Conservation (phyloP, 1,140 invertebrate species). For the Chelonus insularis region DNA sequence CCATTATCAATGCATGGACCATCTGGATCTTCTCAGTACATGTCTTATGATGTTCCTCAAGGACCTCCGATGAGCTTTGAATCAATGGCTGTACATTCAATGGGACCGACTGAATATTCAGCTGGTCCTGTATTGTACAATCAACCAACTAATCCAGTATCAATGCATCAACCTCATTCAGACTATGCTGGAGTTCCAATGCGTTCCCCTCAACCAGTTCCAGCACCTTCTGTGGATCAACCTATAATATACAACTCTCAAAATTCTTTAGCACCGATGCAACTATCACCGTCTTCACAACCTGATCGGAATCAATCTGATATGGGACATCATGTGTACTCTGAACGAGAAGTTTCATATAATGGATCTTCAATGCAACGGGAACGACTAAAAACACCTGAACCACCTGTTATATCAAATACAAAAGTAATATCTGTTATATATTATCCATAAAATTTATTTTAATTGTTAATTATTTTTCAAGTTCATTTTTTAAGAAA, state of each 20-base stretch:
- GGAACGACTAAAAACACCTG: conserved; percentile 55
- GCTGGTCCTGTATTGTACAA: conserved; percentile 45
- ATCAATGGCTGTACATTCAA: conserved; percentile 26
- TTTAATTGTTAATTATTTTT: neutral
- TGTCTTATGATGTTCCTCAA: conserved; percentile 42
- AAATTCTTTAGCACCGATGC: neutral
- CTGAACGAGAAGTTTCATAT: conserved; percentile 19
- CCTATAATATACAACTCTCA: conserved; percentile 24
- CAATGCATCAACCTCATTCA: conserved; percentile 23
- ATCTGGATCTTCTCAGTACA: conserved; percentile 33
- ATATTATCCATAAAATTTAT: conserved; percentile 13
- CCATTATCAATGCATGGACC: conserved; percentile 24
- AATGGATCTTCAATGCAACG: conserved; percentile 33
- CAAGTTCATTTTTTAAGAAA: too few relatives aligned
- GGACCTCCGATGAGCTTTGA: conserved; percentile 43
- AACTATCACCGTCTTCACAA: neutral
- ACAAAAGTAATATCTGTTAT: conserved; percentile 50
- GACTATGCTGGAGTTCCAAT: neutral
- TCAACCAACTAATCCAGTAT: conserved; percentile 35
- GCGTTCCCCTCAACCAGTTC: conserved; percentile 49
- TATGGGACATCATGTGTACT: conserved; percentile 1
- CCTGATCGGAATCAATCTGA: neutral
- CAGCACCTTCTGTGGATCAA: conserved; percentile 35
- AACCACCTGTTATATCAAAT: conserved; percentile 57
- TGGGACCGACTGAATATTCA: conserved; percentile 39